Evolutionary conservation across 2,113 vertebrate species (phyloP).

Genomic region (Rousettus leschenaultii): DNA sequence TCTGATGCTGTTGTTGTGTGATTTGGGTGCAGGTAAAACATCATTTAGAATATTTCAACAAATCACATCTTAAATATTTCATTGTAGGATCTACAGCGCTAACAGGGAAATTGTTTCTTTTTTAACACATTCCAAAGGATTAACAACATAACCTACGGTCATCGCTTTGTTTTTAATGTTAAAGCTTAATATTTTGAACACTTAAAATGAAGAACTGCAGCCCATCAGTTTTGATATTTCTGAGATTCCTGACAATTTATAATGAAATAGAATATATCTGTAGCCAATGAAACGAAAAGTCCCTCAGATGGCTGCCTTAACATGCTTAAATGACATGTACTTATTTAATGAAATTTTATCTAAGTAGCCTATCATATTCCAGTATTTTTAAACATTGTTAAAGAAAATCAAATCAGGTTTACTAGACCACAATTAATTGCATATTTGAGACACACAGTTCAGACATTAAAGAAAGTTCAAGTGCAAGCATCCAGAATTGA

Average conservation of each 20-base stretch:
- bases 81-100: conserved; percentile 33
- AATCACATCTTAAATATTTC: conserved; percentile 65
- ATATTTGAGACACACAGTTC: not conserved
- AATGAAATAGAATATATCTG: conserved; percentile 34
- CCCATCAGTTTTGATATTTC: not conserved
- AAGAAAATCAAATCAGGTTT: not conserved
- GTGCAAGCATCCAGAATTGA: not conserved
- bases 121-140: conserved; percentile 30
- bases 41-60: conserved; percentile 54
- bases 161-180: conserved; percentile 46
- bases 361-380: conserved; percentile 13
- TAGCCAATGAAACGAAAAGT: not conserved
- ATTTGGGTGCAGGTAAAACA: conserved; percentile 58
- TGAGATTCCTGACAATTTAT: conserved; percentile 39
- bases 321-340: not conserved
- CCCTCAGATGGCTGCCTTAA: not conserved
- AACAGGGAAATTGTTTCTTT: conserved; percentile 49
- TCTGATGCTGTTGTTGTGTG: conserved; percentile 6
- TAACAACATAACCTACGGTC: not conserved
- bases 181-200: not conserved
- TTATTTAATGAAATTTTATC: not conserved
- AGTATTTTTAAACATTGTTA: not conserved
- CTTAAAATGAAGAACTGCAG: conserved; percentile 18
- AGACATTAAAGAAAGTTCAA: not conserved
- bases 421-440: not conserved